Conservation (phyloP, 2,797 vertebrate genomes). For the Enteromius anoplus region DNA sequence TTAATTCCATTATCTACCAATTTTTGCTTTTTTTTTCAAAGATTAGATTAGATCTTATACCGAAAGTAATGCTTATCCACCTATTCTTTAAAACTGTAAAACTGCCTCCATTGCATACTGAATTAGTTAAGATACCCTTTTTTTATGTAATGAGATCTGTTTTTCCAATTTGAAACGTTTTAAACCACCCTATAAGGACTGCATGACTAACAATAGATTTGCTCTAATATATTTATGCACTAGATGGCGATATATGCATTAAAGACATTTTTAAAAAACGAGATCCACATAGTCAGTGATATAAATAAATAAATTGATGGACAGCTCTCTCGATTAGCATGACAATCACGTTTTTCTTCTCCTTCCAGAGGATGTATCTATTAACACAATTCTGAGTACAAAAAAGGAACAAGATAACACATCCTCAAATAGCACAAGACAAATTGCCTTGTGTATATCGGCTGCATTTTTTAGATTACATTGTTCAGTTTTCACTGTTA, state of each 20-base stretch:
- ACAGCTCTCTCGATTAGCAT: conserved; percentile 53
- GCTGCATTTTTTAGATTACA: conserved; percentile 60
- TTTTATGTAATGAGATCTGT: no score
- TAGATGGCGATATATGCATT: conserved; percentile 58
- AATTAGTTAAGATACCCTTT: no score
- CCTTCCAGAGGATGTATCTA: conserved; percentile 61
- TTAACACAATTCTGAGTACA: conserved; percentile 62
- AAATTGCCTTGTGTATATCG: conserved; percentile 63
- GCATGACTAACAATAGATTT: not conserved
- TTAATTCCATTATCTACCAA: not conserved
- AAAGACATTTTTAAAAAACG: not conserved
- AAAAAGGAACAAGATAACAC: conserved; percentile 60
- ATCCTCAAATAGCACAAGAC: conserved; percentile 58
- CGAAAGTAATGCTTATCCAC: no score
- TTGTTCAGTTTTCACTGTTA: conserved; percentile 53
- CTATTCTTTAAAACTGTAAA: no score
- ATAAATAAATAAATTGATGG: conserved; percentile 45
- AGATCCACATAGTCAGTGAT: not conserved
- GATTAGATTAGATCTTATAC: no score
- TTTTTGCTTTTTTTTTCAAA: no score
- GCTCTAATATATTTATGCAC: conserved; percentile 43
- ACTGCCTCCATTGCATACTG: no score
- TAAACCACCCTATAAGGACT: no score
- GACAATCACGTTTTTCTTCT: conserved; percentile 58
- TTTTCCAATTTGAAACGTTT: no score